Conservation (phyloP, 2,888 invertebrate species). For the Spilosoma lubricipeda region DNA sequence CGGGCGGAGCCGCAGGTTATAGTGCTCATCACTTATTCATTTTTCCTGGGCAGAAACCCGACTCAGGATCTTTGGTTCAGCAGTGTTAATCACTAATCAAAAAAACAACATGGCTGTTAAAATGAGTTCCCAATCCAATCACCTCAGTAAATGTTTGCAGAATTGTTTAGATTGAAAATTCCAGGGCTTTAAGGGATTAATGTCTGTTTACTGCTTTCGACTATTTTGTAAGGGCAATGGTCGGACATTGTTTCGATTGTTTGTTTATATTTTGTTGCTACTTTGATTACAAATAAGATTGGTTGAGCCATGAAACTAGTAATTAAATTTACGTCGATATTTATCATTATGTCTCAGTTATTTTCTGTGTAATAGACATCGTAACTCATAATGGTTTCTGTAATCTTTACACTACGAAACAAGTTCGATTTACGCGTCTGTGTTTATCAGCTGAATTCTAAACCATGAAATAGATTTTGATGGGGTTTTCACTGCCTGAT, state of each 20-base stretch:
- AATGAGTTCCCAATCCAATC: slow-evolving; percentile 11
- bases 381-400: not conserved
- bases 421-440: not conserved
- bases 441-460: too few relatives aligned
- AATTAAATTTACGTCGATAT: not conserved
- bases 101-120: not conserved
- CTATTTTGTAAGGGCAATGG: slow-evolving; percentile 21
- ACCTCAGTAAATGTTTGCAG: slow-evolving; percentile 20
- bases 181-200: slow-evolving; percentile 13
- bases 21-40: too few relatives aligned
- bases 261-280: slow-evolving; percentile 7
- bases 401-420: not conserved
- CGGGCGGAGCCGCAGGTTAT: too few relatives aligned
- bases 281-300: not conserved
- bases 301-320: not conserved
- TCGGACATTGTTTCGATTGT: slow-evolving; percentile 12
- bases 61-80: too few relatives aligned
- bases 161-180: slow-evolving; percentile 22
- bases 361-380: not conserved
- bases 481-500: not conserved
- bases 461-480: not conserved
- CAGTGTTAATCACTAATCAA: not conserved
- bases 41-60: too few relatives aligned
- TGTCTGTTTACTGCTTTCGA: slow-evolving; percentile 5
- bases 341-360: not conserved